These are phyloP conservation scores for Pollicipes pollicipes DNA, from an alignment of 1,140 invertebrate species.

Conservation along the genomic window DNA sequence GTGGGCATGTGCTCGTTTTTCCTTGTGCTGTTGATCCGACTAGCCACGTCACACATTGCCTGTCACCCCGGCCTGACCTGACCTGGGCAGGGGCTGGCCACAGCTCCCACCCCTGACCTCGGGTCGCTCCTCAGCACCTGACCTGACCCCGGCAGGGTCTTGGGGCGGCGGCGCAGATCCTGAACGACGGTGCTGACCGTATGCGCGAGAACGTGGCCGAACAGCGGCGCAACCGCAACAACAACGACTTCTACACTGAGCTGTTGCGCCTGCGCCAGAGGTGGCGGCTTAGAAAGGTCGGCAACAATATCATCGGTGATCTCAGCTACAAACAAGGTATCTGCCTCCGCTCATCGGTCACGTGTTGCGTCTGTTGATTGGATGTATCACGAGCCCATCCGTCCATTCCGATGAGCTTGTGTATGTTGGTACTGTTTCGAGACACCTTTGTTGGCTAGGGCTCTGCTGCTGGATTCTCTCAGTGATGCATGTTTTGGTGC, in stretches of 20 bases:
- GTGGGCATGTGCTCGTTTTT: background rate
- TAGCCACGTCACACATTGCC: background rate
- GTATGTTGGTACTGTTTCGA: conserved; percentile 4
- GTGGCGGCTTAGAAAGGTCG: conserved; percentile 88
- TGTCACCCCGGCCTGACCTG: background rate
- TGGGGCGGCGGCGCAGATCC: conserved; percentile 56
- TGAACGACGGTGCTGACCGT: conserved; percentile 67
- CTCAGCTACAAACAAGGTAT: conserved; percentile 51
- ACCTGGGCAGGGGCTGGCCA: too few relatives aligned
- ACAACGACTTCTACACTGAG: conserved; percentile 80
- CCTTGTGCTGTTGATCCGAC: too few relatives aligned
- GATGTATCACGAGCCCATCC: background rate
- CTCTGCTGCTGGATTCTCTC: background rate
- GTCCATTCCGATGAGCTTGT: conserved; percentile 9
- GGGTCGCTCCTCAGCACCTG: too few relatives aligned
- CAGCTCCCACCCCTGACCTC: too few relatives aligned
- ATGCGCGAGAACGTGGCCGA: conserved; percentile 61
- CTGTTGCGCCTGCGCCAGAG: conserved; percentile 72
- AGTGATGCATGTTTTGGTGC: too few relatives aligned
- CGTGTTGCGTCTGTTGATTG: conserved; percentile 1
- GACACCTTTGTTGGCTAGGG: background rate
- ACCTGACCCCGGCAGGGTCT: conserved; percentile 38
- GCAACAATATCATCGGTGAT: conserved; percentile 87
- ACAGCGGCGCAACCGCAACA: conserved; percentile 40
- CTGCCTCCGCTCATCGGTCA: conserved; percentile 46